Evolutionary conservation across 1,140 invertebrate species (phyloP), one percentile per base, ranked within the genome.

Genomic region (Proctacanthus coquilletti): DNA sequence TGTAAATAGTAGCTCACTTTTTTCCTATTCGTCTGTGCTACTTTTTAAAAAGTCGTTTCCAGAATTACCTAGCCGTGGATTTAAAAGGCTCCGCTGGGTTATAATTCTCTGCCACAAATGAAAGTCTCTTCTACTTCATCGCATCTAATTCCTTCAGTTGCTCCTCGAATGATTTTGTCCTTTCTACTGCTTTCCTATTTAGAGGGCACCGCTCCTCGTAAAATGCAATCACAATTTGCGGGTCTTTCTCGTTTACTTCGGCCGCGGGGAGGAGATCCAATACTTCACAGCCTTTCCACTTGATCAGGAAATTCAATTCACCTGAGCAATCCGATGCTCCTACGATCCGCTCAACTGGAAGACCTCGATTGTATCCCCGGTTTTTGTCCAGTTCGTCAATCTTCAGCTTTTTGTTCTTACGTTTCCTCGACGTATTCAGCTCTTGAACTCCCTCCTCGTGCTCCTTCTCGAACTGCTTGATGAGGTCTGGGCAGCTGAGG

Each of bases 261-360:
- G 31, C 34, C 15, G 46, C 49, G 8, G 46, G 21, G 13, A 62
- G 48, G 36, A 59, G 38, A 40, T 58, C 55, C 25, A 57, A 53
- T 36, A 58, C 53, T 4, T 55, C 48, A 21, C 53, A 55, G 39
- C 37, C 49, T 34, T 57, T 46, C 56, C 56, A 59, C 15, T 52
- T 45, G 5, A 60, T 47, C 10, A 60, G 41, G 19, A 57, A 62
- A 9, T 48, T 52, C 3, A 54, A 45, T 10, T 56, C 53, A 0
- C 51, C 54, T 15, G 47, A 49, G 1, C 49, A 47, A 34, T 59
- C 51, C 5, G 60, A 55, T 4, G 85, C 86, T 21, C 70, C 91
- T 59, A 95, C 89, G 42, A 96, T 95, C 60, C 86, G 84, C 46
- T 95, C 89, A 9, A 91, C 83, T 36, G 89, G 80, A 2, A 94